phyloP scores from a whole-genome alignment of 2,888 invertebrate species.

The Torymus texanus region DNA sequence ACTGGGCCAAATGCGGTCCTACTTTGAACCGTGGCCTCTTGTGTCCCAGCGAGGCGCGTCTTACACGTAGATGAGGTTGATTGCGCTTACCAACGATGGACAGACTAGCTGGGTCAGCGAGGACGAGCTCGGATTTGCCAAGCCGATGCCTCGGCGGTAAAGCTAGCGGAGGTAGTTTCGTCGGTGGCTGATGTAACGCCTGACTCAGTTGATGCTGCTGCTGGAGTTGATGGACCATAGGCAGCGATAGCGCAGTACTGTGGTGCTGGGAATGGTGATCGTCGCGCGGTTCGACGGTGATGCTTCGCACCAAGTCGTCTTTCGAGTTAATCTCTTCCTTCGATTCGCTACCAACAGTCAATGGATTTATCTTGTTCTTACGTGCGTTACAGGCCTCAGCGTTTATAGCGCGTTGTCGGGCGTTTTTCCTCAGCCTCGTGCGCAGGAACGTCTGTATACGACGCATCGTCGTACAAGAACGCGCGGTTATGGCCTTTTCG shows the following conservation, averaged over 20 bases:
- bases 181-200: conserved; percentile 28
- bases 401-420: conserved; percentile 62
- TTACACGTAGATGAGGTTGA: conserved; percentile 68
- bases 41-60: conserved; percentile 64
- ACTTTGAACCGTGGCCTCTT: conserved; percentile 70
- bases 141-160: conserved; percentile 32
- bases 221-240: conserved; percentile 25
- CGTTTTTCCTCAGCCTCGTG: conserved; percentile 65
- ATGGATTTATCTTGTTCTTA: conserved; percentile 64
- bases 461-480: conserved; percentile 66
- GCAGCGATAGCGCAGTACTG: not conserved
- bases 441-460: conserved; percentile 70
- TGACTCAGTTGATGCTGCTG: conserved; percentile 3
- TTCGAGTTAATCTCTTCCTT: conserved; percentile 43
- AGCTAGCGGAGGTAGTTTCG: conserved; percentile 34
- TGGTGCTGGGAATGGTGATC: not conserved
- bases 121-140: conserved; percentile 33
- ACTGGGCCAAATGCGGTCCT: conserved; percentile 70
- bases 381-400: conserved; percentile 59
- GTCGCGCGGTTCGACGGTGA: conserved; percentile 46
- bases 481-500: conserved; percentile 31
- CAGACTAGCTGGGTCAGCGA: conserved; percentile 27
- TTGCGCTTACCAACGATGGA: conserved; percentile 2
- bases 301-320: conserved; percentile 44
- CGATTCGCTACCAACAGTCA: conserved; percentile 2